Evolutionary conservation across 2,888 invertebrate genomes (phyloP).

Genomic region (Muscina levida): DNA sequence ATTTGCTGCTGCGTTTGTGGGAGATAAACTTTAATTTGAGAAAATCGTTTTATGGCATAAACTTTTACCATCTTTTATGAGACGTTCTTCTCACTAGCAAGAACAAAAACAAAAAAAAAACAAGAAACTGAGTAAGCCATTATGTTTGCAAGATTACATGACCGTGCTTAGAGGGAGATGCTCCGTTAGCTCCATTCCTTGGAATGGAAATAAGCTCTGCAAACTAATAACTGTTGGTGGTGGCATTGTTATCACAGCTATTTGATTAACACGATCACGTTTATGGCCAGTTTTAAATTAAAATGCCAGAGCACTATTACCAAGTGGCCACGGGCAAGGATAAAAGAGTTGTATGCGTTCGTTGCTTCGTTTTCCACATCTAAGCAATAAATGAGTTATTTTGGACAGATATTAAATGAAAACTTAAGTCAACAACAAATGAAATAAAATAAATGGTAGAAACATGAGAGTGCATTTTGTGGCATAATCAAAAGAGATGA

Average conservation of each 20-base stretch:
- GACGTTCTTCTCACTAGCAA: background rate
- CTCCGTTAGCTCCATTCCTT: background rate
- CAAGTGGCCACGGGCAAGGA: background rate
- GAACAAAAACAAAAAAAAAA: constrained; percentile 2
- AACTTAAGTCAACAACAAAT: background rate
- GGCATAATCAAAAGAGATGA: too few relatives aligned
- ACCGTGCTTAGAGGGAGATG: background rate
- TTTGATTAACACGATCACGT: constrained; percentile 50
- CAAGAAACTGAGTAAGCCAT: background rate
- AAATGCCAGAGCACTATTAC: constrained; percentile 33
- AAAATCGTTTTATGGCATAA: constrained; percentile 36
- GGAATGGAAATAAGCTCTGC: background rate
- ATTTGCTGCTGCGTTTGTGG: background rate
- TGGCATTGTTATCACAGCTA: constrained; percentile 22
- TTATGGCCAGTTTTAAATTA: constrained; percentile 45
- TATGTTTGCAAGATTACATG: constrained; percentile 5
- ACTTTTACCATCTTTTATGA: constrained; percentile 15
- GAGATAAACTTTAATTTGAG: constrained; percentile 38
- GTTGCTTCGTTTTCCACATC: too few relatives aligned
- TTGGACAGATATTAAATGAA: constrained; percentile 8
- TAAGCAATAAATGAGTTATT: background rate
- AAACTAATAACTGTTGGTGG: too few relatives aligned
- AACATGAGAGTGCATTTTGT: too few relatives aligned
- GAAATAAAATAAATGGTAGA: too few relatives aligned
- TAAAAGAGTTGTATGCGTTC: constrained; percentile 2